Conservation (phyloP, 2,888 invertebrate genomes). For the Epinotia ramella region DNA sequence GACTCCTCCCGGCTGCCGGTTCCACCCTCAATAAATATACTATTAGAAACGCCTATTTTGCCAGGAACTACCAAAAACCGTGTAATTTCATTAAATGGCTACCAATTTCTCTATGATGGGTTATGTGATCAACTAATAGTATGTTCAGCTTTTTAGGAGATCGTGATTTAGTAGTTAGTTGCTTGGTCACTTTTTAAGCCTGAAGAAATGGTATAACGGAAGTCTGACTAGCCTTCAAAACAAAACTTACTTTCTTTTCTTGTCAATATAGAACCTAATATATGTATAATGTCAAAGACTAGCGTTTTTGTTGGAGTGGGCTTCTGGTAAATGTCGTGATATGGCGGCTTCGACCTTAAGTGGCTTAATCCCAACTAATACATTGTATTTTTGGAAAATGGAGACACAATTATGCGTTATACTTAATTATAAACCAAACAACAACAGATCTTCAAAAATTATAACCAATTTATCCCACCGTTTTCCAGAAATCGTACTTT, state of each 20-base stretch:
- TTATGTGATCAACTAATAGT: slow-evolving; percentile 38
- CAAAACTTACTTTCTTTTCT: too few species aligned
- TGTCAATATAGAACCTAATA: too few species aligned
- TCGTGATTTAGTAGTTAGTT: not conserved
- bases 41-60: slow-evolving; percentile 75
- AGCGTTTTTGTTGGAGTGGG: too few species aligned
- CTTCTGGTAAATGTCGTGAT: too few species aligned
- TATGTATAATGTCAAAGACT: too few species aligned
- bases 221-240: too few species aligned
- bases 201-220: not conserved
- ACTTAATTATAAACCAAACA: not conserved
- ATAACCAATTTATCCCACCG: slow-evolving; percentile 23
- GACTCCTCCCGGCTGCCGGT: slow-evolving; percentile 62
- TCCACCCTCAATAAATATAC: slow-evolving; percentile 64
- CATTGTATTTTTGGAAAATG: not conserved
- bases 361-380: not conserved
- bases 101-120: slow-evolving; percentile 71
- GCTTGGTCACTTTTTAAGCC: not conserved
- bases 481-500: slow-evolving; percentile 31
- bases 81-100: slow-evolving; percentile 76
- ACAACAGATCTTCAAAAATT: not conserved
- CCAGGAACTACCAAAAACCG: slow-evolving; percentile 63
- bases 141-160: slow-evolving; percentile 3
- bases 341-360: not conserved
- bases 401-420: not conserved